Evolutionary conservation across 2,797 vertebrate species (phyloP), one percentile per base, ranked within the genome.

Genomic region (Halcyon smyrnensis): DNA sequence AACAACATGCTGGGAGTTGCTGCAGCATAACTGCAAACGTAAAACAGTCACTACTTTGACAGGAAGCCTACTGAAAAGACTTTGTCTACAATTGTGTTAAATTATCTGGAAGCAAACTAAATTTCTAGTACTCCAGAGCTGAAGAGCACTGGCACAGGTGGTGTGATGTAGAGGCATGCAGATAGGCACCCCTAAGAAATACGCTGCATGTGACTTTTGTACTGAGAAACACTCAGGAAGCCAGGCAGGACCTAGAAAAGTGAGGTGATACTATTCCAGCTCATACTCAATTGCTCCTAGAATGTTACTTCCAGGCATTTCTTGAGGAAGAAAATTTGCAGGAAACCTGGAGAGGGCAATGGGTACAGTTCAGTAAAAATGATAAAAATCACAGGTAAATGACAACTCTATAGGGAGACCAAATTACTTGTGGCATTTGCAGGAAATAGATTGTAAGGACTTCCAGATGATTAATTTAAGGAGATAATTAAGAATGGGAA

Each of bases 21-120:
- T 93, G 73, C 76, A 90, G 73, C 16, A 21, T 27, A 93, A 91
- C 54, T 60, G 82, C 87, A 94, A 96, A 95, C 78, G 74, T 87
- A 94, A 95, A 96, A 89, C 82, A 95, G 84, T 93, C 0, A 0
- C 30, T 2, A 4, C 75, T 95, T 94, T 68, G 71, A 92, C 41
- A 50, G 0, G 2, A 59, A 92, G 37, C 37, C 57, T 74, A 27
- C n/a, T 77, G 36, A 84, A 88, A 89, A 84, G 37, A 8, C 23
- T 95, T 84, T 56, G 46, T 54, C 79, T 90, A 34, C 28, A 53
- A 8, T 34, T 60, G 32, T 37, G 25, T 80, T 48, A 48, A 84
- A 64, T 88, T 67, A 85, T 78, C 46, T 57, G 21, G 63, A 86
- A 88, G 37, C 17, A 87, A 84, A 67, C 34, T 70, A 45, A 65